Percentiles rank a stretch among this genome's conserved stretches.
Conservation (phyloP, 92 coral and sea anemone species). For the Actinostola sp. region DNA sequence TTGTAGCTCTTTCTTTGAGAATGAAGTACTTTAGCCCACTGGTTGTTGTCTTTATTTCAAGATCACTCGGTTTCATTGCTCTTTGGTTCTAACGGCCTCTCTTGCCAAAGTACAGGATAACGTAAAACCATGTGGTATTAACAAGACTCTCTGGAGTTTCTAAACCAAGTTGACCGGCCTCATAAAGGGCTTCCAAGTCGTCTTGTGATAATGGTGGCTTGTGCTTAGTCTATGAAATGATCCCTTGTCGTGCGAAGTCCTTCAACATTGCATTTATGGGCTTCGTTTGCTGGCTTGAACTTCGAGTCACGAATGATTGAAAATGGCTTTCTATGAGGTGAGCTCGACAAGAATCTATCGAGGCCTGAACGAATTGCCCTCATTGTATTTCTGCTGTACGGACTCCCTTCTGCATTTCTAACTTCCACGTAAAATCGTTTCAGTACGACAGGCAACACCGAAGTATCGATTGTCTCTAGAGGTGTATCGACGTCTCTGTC, state of each 20-base stretch:
- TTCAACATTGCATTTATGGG: conserved; percentile 33
- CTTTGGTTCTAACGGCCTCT: conserved; percentile 65
- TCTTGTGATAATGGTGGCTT: conserved; percentile 21
- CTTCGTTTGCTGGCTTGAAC: conserved; percentile 35
- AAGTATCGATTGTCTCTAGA: conserved; percentile 32
- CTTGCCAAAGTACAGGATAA: conserved; percentile 42
- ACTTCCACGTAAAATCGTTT: conserved; percentile 42
- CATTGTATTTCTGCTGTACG: conserved; percentile 29
- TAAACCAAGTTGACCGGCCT: conserved; percentile 25
- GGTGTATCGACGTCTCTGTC: neutral
- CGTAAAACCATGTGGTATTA: conserved; percentile 58
- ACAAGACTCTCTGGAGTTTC: conserved; percentile 41
- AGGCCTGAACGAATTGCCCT: conserved; percentile 39
- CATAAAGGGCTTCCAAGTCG: conserved; percentile 30
- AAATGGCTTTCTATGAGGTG: conserved; percentile 33
- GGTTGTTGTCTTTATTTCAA: conserved; percentile 31
- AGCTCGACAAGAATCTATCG: conserved; percentile 27
- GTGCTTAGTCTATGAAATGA: conserved; percentile 42
- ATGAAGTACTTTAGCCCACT: conserved; percentile 33
- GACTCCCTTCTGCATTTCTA: conserved; percentile 21
- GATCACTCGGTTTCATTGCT: conserved; percentile 20
- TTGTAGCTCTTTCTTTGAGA: conserved; percentile 40
- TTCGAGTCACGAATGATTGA: conserved; percentile 19
- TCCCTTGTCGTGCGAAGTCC: conserved; percentile 28
- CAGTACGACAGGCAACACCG: conserved; percentile 10